Evolutionary conservation across 2,888 invertebrate genomes (phyloP).

Genomic region (Standfussiana lucernea): DNA sequence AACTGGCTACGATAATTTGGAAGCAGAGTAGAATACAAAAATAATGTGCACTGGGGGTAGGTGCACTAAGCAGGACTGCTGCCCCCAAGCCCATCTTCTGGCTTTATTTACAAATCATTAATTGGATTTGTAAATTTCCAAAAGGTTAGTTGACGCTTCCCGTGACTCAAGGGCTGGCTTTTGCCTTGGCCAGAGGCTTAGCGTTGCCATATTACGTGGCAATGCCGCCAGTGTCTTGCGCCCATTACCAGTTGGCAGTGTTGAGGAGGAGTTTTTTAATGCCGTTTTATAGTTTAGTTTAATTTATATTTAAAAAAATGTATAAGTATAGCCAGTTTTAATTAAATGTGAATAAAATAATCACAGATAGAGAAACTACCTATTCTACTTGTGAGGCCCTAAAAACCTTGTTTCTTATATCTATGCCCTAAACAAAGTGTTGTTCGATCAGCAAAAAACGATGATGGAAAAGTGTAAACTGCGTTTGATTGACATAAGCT

Average conservation of each 20-base stretch:
- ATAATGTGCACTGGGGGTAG: background rate
- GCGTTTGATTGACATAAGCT: too few species aligned
- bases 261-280: background rate
- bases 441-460: too few species aligned
- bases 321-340: too few species aligned
- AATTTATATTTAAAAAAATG: too few species aligned
- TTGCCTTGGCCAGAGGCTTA: background rate
- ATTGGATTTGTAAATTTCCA: background rate
- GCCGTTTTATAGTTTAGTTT: too few species aligned
- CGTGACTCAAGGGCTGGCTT: background rate
- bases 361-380: too few species aligned
- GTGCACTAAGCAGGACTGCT: background rate
- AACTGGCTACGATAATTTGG: constrained; percentile 23
- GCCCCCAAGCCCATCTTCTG: background rate
- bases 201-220: background rate
- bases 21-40: background rate
- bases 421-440: too few species aligned
- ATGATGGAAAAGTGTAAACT: too few species aligned
- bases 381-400: too few species aligned
- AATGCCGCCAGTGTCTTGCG: background rate
- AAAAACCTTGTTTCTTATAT: too few species aligned
- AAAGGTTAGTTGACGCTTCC: background rate
- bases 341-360: too few species aligned
- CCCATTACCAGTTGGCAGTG: background rate
- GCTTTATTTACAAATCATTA: background rate